phyloP scores from a whole-genome alignment of 2,113 vertebrate species.

The Odontophorus gujanensis region DNA sequence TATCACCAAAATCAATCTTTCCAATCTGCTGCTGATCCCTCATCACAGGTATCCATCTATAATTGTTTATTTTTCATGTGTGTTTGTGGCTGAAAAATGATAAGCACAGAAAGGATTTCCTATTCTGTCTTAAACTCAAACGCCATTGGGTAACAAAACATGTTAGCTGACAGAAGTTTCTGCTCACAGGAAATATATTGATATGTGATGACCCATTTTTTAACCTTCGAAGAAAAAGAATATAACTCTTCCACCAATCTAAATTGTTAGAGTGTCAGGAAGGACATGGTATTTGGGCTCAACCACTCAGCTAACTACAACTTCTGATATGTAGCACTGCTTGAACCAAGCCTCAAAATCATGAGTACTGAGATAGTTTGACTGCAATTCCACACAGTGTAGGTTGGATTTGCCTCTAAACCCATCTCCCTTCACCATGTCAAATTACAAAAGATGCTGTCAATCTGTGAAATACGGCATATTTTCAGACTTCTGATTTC shows the following conservation, averaged over 20 bases:
- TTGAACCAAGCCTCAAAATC: background rate
- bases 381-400: background rate
- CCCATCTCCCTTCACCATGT: background rate
- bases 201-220: background rate
- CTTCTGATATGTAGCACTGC: background rate
- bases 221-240: background rate
- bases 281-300: background rate
- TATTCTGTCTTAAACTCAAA: background rate
- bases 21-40: background rate
- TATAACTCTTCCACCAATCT: background rate
- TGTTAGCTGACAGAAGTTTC: background rate
- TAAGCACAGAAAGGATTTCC: background rate
- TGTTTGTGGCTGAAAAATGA: slow-evolving; percentile 1
- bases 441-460: slow-evolving; percentile 56
- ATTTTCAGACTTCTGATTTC: slow-evolving; percentile 56
- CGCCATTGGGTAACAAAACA: background rate
- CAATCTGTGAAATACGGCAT: background rate
- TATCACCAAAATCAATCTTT: slow-evolving; percentile 13
- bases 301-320: background rate
- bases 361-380: background rate
- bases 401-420: slow-evolving; percentile 17
- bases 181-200: background rate
- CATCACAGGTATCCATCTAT: background rate
- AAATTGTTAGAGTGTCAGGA: background rate
- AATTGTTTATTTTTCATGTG: slow-evolving; percentile 10